Percentiles rank a stretch among this genome's conserved stretches.
These are phyloP conservation scores for Sylvilagus floridanus DNA, from an alignment of 2,797 vertebrate species.

Conservation along the genomic window DNA sequence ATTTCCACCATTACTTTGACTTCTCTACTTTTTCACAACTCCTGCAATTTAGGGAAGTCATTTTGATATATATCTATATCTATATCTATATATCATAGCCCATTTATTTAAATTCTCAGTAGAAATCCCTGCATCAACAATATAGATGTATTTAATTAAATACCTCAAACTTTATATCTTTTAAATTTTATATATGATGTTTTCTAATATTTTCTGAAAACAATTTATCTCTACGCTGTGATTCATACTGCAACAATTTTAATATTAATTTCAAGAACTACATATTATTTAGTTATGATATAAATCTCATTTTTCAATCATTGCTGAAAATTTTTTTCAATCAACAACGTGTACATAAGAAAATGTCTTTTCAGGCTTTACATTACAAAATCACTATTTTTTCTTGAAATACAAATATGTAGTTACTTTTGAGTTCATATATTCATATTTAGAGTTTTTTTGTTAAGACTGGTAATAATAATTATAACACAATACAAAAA, in stretches of 20 bases:
- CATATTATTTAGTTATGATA: conserved; percentile 37
- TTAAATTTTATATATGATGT: neutral
- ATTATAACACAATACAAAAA: conserved; percentile 35
- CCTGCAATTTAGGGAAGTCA: neutral
- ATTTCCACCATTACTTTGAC: neutral
- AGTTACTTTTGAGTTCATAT: neutral
- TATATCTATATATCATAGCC: neutral
- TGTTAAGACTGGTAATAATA: conserved; percentile 41
- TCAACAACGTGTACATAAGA: conserved; percentile 64
- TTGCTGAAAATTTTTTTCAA: conserved; percentile 47
- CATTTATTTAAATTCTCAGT: neutral
- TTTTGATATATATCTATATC: neutral
- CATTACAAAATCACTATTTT: conserved; percentile 65
- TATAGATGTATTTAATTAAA: conserved; percentile 9
- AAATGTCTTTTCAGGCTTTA: conserved; percentile 21
- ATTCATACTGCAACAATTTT: conserved; percentile 1
- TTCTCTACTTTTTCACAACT: neutral
- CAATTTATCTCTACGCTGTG: neutral
- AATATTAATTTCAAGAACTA: conserved; percentile 19
- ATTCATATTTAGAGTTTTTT: neutral
- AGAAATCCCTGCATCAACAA: neutral
- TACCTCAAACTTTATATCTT: neutral
- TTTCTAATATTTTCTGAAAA: conserved; percentile 24
- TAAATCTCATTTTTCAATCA: conserved; percentile 45
- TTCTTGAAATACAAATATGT: conserved; percentile 50